Evolutionary conservation across 37 sponge, comb jelly and placozoan genomes (phyloP), one percentile per base, ranked within the genome.

Genomic region (Agelas oroides): DNA sequence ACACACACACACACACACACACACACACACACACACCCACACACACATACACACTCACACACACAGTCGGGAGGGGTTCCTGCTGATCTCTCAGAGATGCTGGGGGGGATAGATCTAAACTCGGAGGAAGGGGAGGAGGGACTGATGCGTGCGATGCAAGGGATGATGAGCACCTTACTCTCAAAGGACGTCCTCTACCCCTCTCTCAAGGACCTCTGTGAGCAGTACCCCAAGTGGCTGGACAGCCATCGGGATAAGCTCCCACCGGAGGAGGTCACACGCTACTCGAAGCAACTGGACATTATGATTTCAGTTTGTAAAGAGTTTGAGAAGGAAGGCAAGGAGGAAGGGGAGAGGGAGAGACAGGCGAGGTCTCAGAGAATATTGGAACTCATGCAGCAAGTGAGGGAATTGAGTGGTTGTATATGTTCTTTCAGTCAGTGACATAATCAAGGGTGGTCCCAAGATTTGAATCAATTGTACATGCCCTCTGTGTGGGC

Each of bases 121-220:
- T 62, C 66, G 14, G 93, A 85, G 59, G 90, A 83, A 15, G 90
- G 73, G 13, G 95, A 85, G 35, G 91, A 90, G 1, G 84, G 79
- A 31, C 66, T 95, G 73, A 55, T 95, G 75, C 66, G 77, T 58
- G 82, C 89, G 84, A 95, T 95, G 95, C 81, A 95, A 37, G 72
- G 79, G 16, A 95, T 95, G 95, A 95, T 95, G 95, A 59, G 70
- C 24, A 84, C 77, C 8, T 64, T 93, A 5, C 75, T 95, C 70
- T 95, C 95, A 24, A 84, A 80, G 52, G 95, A 95, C 0, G 87
- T 95, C 23, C 92, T 95, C 27, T 92, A 95, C 52, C 95, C 95
- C 21, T 81, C 90, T 14, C 73, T 95, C 38, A 81, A 53, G 65
- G 92, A 91, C 37, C 67, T 92, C 23, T 83, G 92, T 57, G 76